These are phyloP conservation scores for Austrolebias charrua DNA, from an alignment of 2,797 vertebrate species.

Conservation along the genomic window DNA sequence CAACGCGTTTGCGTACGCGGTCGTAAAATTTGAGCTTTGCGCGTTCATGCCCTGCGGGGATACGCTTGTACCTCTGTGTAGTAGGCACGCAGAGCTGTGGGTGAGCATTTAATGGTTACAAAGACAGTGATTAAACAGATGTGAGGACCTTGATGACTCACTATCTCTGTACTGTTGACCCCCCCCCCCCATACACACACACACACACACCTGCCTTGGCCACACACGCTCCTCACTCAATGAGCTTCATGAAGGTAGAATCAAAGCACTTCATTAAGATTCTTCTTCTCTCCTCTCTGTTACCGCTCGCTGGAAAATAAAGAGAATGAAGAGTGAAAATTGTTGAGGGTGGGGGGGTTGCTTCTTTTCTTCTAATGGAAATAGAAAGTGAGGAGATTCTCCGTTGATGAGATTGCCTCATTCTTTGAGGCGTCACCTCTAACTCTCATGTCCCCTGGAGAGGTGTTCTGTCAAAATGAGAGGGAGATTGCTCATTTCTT, in stretches of 20 bases:
- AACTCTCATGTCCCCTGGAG: conserved; percentile 22
- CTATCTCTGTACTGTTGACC: conserved; percentile 27
- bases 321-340: conserved; percentile 46
- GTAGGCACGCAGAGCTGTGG: too few species aligned
- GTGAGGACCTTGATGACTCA: conserved; percentile 50
- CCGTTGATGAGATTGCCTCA: conserved; percentile 56
- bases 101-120: conserved; percentile 28
- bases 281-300: conserved; percentile 40
- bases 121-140: conserved; percentile 15
- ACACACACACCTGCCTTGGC: neutral
- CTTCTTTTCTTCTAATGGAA: conserved; percentile 43
- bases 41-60: too few species aligned
- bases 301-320: conserved; percentile 50
- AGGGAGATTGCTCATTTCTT: conserved; percentile 44
- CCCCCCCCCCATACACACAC: neutral
- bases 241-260: conserved; percentile 27
- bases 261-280: conserved; percentile 51
- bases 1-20: too few species aligned
- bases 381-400: conserved; percentile 55
- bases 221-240: neutral
- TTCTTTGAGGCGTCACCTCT: conserved; percentile 53
- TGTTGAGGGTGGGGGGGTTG: conserved; percentile 31
- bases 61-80: too few species aligned
- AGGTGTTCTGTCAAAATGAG: conserved; percentile 51
- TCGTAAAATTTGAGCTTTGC: too few species aligned